Evolutionary conservation across 2,888 invertebrate species (phyloP).

Genomic region (Panzeria rudis): DNA sequence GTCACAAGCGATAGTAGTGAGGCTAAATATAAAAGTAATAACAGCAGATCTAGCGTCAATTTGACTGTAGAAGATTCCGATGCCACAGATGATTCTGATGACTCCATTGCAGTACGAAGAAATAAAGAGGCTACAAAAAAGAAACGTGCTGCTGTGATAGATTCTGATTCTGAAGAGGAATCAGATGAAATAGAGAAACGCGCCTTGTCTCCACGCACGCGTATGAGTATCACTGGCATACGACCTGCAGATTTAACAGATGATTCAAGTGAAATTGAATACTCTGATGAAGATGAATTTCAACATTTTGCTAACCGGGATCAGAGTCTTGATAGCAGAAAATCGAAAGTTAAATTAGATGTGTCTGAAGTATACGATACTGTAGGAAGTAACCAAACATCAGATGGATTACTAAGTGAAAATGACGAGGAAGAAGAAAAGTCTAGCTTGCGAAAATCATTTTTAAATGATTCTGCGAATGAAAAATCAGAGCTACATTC

Average conservation of each 20-base stretch:
- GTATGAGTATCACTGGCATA: constrained; percentile 82
- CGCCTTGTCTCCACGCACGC: constrained; percentile 80
- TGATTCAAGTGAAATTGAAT: constrained; percentile 81
- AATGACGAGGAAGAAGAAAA: not conserved
- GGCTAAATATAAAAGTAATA: not conserved
- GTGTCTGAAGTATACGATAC: constrained; percentile 32
- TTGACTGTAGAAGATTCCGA: constrained; percentile 72
- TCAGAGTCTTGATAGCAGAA: not conserved
- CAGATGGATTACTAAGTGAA: not conserved
- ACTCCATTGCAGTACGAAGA: constrained; percentile 38
- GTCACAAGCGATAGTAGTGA: constrained; percentile 32
- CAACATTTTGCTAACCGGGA: not conserved
- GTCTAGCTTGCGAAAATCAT: not conserved
- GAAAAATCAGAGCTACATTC: no score
- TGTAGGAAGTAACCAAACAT: not conserved
- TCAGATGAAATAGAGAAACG: constrained; percentile 77
- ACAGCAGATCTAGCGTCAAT: constrained; percentile 39
- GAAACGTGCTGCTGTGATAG: constrained; percentile 52
- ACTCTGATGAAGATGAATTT: constrained; percentile 72
- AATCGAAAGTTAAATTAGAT: not conserved
- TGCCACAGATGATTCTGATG: constrained; percentile 55
- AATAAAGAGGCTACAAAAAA: constrained; percentile 33
- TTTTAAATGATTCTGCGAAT: no score
- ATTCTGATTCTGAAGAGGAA: constrained; percentile 77
- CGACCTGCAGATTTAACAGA: constrained; percentile 78